Evolutionary conservation across 2,113 vertebrate genomes (phyloP), one percentile per base, ranked within the genome.

Genomic region (Tachysurus vachellii): DNA sequence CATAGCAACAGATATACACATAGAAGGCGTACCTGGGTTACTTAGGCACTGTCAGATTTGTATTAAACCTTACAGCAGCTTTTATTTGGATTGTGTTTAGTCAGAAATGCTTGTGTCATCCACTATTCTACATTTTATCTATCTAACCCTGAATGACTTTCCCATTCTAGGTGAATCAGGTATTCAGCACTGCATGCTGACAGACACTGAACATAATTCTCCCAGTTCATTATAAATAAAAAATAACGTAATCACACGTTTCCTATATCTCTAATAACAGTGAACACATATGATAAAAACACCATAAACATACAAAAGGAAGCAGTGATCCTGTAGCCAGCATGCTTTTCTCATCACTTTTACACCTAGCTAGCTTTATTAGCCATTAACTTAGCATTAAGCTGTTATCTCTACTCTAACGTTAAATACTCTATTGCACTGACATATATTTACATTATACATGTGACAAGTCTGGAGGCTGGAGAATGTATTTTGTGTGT

Each of bases 311-410:
- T 31, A 36, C 73, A 86, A 44, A 68, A 9, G 23, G 11, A 17
- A 66, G 50, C 61, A 53, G 5, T 13, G 16, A 36, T 5, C 53
- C 31, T 71, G 12, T 36, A 64, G 73, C 28, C n/a, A 76, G 84
- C 71, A 31, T 79, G 57, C 16, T 77, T 47, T 8, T 76, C 36
- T 28, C 16, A 62, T 21, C 10, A 85, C 71, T 85, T 77, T 77
- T 53, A 10, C n/a, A 28, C 14, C 71, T 31, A 71, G 82, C 26
- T 54, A 57, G 66, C 70, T 62, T 0, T 53, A 79, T 50, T 44
- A 85, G 53, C 44, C 13, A 12, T 10, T n/a, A 68, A 44, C 75
- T 62, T 86, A 54, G 36, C 59, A 3, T 36, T 50, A 68, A 16
- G 16, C 4, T 61, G 9, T 76, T 13, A 42, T 42, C 54, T 61